A percentile compares a stretch with the other conserved stretches of the same genome.
These are phyloP conservation scores for Prosapia bicincta DNA, from an alignment of 2,888 invertebrate genomes.

Conservation along the genomic window DNA sequence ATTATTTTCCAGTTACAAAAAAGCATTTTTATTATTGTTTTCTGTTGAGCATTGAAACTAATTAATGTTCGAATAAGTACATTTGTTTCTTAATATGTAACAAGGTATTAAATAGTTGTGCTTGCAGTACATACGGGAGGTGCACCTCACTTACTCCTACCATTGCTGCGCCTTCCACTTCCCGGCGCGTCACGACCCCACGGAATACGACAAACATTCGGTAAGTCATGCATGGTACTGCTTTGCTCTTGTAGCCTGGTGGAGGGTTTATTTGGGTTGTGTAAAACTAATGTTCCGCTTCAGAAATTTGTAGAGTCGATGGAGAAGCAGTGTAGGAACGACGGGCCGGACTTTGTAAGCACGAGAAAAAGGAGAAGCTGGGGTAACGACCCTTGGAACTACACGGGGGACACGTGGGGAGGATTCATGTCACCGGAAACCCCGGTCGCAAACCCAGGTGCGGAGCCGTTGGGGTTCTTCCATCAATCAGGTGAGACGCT, in stretches of 20 bases:
- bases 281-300: too few relatives aligned
- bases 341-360: neutral
- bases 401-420: slow-evolving; percentile 14
- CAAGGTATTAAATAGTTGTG: too few relatives aligned
- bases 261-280: too few relatives aligned
- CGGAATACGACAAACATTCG: slow-evolving; percentile 49
- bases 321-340: slow-evolving; percentile 16
- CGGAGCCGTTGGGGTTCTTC: slow-evolving; percentile 9
- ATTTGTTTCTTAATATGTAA: too few relatives aligned
- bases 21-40: too few relatives aligned
- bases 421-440: neutral
- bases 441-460: neutral
- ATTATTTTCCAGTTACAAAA: too few relatives aligned
- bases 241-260: too few relatives aligned
- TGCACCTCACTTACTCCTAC: slow-evolving; percentile 57
- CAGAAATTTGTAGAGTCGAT: slow-evolving; percentile 29
- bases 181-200: slow-evolving; percentile 56
- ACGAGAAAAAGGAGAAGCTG: slow-evolving; percentile 10
- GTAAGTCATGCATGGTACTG: slow-evolving; percentile 35
- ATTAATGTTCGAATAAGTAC: too few relatives aligned
- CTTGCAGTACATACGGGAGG: slow-evolving; percentile 50
- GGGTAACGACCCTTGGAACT: slow-evolving; percentile 12
- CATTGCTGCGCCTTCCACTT: slow-evolving; percentile 64
- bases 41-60: too few relatives aligned
- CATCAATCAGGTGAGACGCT: neutral